phyloP scores from a whole-genome alignment of 2,888 invertebrate species.

The Cryptops parisi region DNA sequence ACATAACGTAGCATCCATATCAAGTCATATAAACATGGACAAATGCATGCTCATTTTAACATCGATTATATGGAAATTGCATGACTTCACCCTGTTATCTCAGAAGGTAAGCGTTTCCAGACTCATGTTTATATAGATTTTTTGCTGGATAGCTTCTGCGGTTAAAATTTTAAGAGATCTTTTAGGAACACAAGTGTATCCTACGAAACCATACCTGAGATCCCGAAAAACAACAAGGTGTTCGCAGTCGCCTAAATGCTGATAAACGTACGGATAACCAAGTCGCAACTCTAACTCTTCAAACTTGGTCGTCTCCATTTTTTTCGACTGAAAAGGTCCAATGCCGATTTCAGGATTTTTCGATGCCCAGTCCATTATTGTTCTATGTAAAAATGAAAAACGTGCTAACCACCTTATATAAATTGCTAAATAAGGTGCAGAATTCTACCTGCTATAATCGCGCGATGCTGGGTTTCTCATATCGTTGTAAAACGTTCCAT shows the following conservation, averaged over 20 bases:
- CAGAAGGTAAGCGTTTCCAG: too few relatives aligned
- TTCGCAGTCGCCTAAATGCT: slow-evolving; percentile 85
- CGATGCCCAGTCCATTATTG: slow-evolving; percentile 48
- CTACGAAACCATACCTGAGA: slow-evolving; percentile 44
- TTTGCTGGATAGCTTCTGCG: too few relatives aligned
- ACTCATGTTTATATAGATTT: too few relatives aligned
- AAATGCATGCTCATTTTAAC: too few relatives aligned
- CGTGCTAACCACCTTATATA: slow-evolving; percentile 6
- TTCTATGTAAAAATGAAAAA: slow-evolving; percentile 21
- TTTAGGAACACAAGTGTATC: too few relatives aligned
- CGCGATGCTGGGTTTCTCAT: slow-evolving; percentile 40
- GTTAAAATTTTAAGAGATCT: too few relatives aligned
- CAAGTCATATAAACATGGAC: too few relatives aligned
- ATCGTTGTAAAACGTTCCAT: slow-evolving; percentile 65
- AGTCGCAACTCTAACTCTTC: slow-evolving; percentile 40
- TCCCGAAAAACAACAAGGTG: slow-evolving; percentile 72
- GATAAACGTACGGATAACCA: slow-evolving; percentile 64
- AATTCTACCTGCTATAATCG: slow-evolving; percentile 52
- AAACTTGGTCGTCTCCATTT: slow-evolving; percentile 43
- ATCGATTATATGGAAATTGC: too few relatives aligned
- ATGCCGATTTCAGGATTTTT: slow-evolving; percentile 27
- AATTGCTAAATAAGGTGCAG: slow-evolving; percentile 14
- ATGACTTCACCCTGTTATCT: too few relatives aligned
- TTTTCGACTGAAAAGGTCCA: slow-evolving; percentile 37
- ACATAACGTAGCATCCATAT: too few relatives aligned